Percentiles rank a stretch among this genome's conserved stretches.
phyloP scores from a whole-genome alignment of 2,797 vertebrate genomes.

The Hypotaenidia philippensis region DNA sequence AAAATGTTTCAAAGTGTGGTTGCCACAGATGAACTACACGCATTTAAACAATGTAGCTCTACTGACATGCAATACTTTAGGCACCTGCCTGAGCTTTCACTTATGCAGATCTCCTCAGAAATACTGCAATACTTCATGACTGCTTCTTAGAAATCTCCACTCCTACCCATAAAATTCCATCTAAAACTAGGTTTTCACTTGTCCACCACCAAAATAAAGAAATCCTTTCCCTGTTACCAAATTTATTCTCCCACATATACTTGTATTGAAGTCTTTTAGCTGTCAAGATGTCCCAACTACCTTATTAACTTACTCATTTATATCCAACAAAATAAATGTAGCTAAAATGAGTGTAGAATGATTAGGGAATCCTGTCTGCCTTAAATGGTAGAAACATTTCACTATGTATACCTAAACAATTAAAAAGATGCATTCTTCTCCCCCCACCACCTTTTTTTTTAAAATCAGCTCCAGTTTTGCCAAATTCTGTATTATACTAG shows the following conservation, averaged over 20 bases:
- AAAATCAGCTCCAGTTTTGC: background rate
- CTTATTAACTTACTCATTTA: background rate
- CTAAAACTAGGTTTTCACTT: background rate
- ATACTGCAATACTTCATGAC: background rate
- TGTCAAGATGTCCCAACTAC: background rate
- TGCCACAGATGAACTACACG: background rate
- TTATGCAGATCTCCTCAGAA: background rate
- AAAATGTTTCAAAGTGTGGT: background rate
- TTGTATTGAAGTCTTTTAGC: background rate
- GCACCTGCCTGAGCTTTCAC: fast-evolving
- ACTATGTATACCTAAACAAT: background rate
- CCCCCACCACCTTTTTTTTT: fast-evolving
- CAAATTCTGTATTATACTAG: background rate
- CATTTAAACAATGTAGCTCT: background rate
- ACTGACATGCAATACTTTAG: background rate
- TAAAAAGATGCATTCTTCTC: background rate
- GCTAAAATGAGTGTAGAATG: background rate
- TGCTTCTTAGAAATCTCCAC: background rate
- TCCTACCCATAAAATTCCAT: background rate
- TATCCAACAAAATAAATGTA: background rate
- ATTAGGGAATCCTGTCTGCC: background rate
- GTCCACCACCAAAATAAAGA: background rate
- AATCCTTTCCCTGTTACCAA: background rate
- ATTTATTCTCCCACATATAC: background rate
- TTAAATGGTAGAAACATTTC: background rate